Conservation (phyloP, 2,113 vertebrate species). For the Lepisosteus osseus region DNA sequence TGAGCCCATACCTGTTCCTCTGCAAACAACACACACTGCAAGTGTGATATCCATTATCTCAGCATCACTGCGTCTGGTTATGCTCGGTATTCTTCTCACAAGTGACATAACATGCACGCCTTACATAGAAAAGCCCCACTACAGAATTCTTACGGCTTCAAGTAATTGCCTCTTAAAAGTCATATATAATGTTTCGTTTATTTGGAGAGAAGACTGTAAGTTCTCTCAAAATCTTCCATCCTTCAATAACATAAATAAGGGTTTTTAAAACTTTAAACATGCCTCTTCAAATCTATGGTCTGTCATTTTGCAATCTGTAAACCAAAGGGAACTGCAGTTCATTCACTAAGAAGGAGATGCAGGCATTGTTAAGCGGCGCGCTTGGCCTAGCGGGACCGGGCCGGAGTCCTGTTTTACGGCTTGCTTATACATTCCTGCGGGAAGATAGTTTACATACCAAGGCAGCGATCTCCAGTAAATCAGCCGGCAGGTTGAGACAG, state of each 20-base stretch:
- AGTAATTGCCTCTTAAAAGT: slow-evolving; percentile 33
- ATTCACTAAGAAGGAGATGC: slow-evolving; percentile 63
- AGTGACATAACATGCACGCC: too few species aligned
- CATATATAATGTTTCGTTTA: slow-evolving; percentile 46
- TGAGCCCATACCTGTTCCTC: too few species aligned
- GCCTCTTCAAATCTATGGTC: slow-evolving; percentile 73
- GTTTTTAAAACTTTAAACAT: slow-evolving; percentile 73
- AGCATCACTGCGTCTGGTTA: too few species aligned
- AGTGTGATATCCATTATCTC: too few species aligned
- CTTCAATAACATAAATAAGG: slow-evolving; percentile 69
- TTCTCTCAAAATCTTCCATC: slow-evolving; percentile 65
- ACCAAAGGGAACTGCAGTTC: slow-evolving; percentile 44
- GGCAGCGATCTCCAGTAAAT: slow-evolving; percentile 83
- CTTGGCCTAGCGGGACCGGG: slow-evolving; percentile 75
- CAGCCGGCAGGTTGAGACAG: slow-evolving; percentile 80
- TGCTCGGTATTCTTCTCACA: too few species aligned
- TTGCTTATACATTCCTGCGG: slow-evolving; percentile 91
- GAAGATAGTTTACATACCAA: slow-evolving; percentile 88
- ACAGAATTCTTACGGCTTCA: slow-evolving; percentile 13
- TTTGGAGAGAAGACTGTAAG: slow-evolving; percentile 46
- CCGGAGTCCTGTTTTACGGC: slow-evolving; percentile 87
- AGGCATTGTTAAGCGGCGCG: slow-evolving; percentile 77
- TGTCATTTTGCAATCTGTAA: slow-evolving; percentile 73
- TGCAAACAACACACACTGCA: too few species aligned
- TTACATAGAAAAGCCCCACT: background rate